Percentiles rank a stretch among this genome's conserved stretches.
These are phyloP conservation scores for Yponomeuta plumbellus DNA, from an alignment of 2,888 invertebrate species.

Conservation along the genomic window DNA sequence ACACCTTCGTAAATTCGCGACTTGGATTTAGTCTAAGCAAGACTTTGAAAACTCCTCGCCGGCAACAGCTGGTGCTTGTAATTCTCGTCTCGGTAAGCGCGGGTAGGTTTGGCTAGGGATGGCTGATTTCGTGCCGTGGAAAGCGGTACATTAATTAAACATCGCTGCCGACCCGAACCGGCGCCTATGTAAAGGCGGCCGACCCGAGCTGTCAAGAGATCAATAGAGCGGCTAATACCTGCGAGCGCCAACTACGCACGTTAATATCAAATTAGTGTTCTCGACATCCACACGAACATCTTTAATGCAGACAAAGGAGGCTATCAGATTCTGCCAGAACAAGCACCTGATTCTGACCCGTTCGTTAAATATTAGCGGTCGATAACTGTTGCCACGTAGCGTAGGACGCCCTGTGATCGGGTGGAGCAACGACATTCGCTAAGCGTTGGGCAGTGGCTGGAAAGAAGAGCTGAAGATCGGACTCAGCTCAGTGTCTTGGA, in stretches of 20 bases:
- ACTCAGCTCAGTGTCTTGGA: no score
- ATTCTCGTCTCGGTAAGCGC: no score
- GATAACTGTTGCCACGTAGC: no score
- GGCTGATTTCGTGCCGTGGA: neutral
- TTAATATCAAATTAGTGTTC: neutral
- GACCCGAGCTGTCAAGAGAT: neutral
- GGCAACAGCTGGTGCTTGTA: no score
- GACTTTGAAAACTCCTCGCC: no score
- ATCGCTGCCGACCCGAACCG: neutral
- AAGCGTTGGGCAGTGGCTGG: no score
- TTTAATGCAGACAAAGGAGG: neutral
- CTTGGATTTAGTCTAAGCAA: no score
- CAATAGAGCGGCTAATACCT: neutral
- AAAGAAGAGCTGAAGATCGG: no score
- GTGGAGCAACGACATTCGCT: no score
- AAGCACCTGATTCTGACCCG: neutral
- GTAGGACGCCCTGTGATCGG: no score
- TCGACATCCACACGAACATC: slow-evolving; percentile 1
- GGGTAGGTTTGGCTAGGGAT: neutral
- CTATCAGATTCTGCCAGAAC: neutral
- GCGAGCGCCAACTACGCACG: neutral
- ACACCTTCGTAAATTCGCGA: no score
- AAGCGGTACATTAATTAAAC: neutral
- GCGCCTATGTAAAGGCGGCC: neutral
- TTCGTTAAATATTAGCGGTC: no score